Evolutionary conservation across 1,140 invertebrate genomes (phyloP).

Genomic region (Formica selysi): DNA sequence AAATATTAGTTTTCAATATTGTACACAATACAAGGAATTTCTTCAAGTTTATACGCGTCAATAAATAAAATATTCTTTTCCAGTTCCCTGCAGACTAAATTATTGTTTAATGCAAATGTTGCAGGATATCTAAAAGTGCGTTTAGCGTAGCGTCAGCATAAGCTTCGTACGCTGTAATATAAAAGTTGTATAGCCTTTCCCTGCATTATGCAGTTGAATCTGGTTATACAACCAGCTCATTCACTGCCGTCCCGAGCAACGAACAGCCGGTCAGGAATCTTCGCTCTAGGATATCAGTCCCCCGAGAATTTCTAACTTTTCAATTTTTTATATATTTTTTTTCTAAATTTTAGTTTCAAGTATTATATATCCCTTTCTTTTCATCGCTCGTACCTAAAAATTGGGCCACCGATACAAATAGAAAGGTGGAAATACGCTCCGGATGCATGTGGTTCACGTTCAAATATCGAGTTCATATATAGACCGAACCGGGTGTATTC

Average conservation of each 20-base stretch:
- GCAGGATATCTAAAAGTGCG: constrained; percentile 28
- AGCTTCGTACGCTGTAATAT: constrained; percentile 21
- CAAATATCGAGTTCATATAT: background rate
- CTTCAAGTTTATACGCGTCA: background rate
- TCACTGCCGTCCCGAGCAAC: background rate
- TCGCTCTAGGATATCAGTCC: background rate
- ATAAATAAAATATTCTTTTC: constrained; percentile 8
- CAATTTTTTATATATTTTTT: background rate
- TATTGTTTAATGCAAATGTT: constrained; percentile 38
- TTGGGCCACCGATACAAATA: background rate
- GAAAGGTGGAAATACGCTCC: background rate
- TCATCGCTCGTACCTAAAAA: background rate
- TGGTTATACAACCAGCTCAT: constrained; percentile 35
- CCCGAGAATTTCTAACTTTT: background rate
- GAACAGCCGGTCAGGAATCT: background rate
- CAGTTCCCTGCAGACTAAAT: background rate
- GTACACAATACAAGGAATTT: background rate
- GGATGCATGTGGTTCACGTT: background rate
- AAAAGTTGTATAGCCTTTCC: constrained; percentile 38
- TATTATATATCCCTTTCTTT: background rate
- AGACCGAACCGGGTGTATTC: background rate
- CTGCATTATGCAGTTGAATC: constrained; percentile 49
- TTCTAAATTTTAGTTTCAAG: background rate
- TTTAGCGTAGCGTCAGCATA: constrained; percentile 26
- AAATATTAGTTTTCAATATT: constrained; percentile 39